Percentiles rank a stretch among this genome's conserved stretches.
These are phyloP conservation scores for Orchesellides sinensis DNA, from an alignment of 2,888 invertebrate species.

Conservation along the genomic window DNA sequence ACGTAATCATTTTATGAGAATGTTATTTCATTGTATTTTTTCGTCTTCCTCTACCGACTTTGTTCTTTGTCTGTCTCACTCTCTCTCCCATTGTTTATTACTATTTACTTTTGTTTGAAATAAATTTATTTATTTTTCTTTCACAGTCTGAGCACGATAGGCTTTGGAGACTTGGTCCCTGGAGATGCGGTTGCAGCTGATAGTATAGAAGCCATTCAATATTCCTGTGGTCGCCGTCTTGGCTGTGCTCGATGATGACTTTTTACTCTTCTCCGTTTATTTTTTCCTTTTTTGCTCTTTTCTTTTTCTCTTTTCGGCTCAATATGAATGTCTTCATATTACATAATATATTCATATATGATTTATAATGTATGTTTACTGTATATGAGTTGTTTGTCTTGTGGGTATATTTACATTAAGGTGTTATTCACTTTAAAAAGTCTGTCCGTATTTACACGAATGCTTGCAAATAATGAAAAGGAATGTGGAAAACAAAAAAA, in stretches of 20 bases:
- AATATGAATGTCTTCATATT: too few species aligned
- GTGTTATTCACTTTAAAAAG: too few species aligned
- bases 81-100: too few species aligned
- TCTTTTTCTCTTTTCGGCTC: background rate
- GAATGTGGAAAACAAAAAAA: too few species aligned
- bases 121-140: too few species aligned
- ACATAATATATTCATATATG: too few species aligned
- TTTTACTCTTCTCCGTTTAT: background rate
- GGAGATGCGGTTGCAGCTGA: slow-evolving; percentile 67
- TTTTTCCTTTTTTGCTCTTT: background rate
- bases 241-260: slow-evolving; percentile 74
- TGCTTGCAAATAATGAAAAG: too few species aligned
- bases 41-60: background rate
- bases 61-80: background rate
- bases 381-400: too few species aligned
- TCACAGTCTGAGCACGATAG: slow-evolving; percentile 77
- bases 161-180: slow-evolving; percentile 77
- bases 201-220: slow-evolving; percentile 68
- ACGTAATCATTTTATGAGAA: slow-evolving; percentile 42
- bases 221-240: slow-evolving; percentile 77
- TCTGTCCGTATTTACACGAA: too few species aligned
- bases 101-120: background rate
- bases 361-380: too few species aligned
- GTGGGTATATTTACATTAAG: too few species aligned
- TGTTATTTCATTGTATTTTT: slow-evolving; percentile 20